phyloP scores from a whole-genome alignment of 2,113 vertebrate genomes.

The Anseranas semipalmata region DNA sequence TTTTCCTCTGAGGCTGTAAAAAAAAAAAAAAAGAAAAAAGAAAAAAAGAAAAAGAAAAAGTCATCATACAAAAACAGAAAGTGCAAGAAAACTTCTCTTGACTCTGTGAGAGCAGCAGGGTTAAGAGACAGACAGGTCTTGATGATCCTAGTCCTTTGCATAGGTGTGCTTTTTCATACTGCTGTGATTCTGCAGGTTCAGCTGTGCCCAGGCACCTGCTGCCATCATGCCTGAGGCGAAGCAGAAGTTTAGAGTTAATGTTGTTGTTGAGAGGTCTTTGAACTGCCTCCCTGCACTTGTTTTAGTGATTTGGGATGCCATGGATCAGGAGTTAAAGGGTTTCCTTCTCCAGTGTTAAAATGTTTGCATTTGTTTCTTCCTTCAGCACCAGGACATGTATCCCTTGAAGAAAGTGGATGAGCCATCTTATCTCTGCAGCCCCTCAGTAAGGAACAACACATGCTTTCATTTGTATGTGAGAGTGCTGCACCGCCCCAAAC shows the following conservation, averaged over 20 bases:
- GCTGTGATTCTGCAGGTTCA: neutral
- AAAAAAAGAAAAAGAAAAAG: neutral
- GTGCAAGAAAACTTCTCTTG: neutral
- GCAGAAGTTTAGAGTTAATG: fast-evolving
- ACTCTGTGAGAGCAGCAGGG: neutral
- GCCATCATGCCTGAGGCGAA: neutral
- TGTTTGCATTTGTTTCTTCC: neutral
- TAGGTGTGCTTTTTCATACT: neutral
- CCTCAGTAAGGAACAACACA: neutral
- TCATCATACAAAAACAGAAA: neutral
- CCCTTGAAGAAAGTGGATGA: neutral
- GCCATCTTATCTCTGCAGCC: fast-evolving
- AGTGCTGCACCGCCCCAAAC: neutral
- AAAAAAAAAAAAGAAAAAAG: neutral
- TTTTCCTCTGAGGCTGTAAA: neutral
- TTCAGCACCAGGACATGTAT: neutral
- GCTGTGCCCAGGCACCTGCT: neutral
- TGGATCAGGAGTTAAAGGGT: neutral
- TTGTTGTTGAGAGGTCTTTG: neutral
- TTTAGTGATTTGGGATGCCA: no score
- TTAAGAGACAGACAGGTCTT: fast-evolving
- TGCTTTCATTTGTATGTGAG: neutral
- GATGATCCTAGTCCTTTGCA: fast-evolving
- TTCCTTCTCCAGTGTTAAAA: neutral
- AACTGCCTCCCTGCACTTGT: neutral